A percentile compares a stretch with the other conserved stretches of the same genome.
Conservation (phyloP, 2,113 vertebrate genomes). For the Pelecanus crispus region DNA sequence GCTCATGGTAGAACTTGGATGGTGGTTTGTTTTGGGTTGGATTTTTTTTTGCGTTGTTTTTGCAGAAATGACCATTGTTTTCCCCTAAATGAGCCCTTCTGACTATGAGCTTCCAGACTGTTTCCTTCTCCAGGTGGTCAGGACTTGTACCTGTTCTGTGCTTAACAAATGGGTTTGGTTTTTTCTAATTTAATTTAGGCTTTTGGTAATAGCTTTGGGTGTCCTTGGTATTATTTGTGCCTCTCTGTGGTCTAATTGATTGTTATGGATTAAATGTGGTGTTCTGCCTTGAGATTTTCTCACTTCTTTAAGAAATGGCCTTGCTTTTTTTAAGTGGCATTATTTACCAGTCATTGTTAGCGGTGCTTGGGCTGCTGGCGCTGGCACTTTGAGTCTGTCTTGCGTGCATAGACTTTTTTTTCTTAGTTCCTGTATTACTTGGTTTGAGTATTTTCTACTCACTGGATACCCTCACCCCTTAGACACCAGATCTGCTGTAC, state of each 20-base stretch:
- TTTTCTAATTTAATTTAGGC: not conserved
- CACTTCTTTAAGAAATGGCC: not conserved
- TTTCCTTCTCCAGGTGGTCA: not conserved
- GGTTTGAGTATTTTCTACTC: not conserved
- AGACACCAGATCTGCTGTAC: not conserved
- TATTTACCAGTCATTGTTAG: not conserved
- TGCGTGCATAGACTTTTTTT: not conserved
- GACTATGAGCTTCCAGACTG: not conserved
- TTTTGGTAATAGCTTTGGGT: not conserved
- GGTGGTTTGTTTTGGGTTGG: not conserved
- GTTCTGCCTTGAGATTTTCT: not conserved
- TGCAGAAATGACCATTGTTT: not conserved
- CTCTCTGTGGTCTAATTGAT: not conserved
- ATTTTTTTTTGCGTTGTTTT: not conserved
- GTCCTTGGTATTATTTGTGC: not conserved
- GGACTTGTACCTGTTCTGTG: not conserved
- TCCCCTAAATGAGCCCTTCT: not conserved
- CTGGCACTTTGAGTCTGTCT: not conserved
- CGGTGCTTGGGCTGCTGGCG: not conserved
- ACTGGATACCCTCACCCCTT: not conserved
- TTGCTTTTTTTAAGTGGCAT: not conserved
- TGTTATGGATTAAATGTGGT: not conserved
- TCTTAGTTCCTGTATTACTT: not conserved
- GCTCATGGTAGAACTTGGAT: not conserved
- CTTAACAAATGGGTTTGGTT: not conserved